Conservation (phyloP, 2,797 vertebrate species). For the Cossypha dichroa region DNA sequence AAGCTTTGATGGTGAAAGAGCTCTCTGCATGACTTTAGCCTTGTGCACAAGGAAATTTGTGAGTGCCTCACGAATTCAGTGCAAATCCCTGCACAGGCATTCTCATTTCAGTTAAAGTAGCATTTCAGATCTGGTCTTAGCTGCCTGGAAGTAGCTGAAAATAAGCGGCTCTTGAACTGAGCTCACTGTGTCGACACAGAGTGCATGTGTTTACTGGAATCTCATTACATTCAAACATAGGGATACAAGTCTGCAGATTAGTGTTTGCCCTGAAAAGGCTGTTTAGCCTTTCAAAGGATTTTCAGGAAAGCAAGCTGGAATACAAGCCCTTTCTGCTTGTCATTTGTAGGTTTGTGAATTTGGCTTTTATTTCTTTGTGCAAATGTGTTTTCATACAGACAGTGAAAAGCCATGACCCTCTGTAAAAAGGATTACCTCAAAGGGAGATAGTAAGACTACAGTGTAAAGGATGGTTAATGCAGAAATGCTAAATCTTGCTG, state of each 20-base stretch:
- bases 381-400: constrained; percentile 15
- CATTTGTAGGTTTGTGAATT: constrained; percentile 38
- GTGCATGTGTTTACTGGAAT: constrained; percentile 24
- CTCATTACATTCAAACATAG: neutral
- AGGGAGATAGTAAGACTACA: neutral
- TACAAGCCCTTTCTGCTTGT: constrained; percentile 20
- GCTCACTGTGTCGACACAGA: neutral
- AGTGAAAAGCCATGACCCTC: constrained; percentile 23
- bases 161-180: constrained; percentile 11
- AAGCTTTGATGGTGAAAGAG: neutral
- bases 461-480: neutral
- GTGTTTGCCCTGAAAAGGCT: constrained; percentile 18
- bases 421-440: constrained; percentile 47
- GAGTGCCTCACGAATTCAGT: neutral
- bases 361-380: constrained; percentile 35
- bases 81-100: neutral
- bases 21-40: neutral
- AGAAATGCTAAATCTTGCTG: constrained; percentile 19
- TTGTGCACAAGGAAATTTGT: neutral
- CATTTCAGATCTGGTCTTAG: neutral
- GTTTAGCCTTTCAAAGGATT: constrained; percentile 37
- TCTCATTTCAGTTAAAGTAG: neutral
- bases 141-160: neutral
- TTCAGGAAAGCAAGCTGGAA: constrained; percentile 23
- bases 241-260: constrained; percentile 29